These are phyloP conservation scores for Aplocera efformata DNA, from an alignment of 2,888 invertebrate species.

Conservation along the genomic window DNA sequence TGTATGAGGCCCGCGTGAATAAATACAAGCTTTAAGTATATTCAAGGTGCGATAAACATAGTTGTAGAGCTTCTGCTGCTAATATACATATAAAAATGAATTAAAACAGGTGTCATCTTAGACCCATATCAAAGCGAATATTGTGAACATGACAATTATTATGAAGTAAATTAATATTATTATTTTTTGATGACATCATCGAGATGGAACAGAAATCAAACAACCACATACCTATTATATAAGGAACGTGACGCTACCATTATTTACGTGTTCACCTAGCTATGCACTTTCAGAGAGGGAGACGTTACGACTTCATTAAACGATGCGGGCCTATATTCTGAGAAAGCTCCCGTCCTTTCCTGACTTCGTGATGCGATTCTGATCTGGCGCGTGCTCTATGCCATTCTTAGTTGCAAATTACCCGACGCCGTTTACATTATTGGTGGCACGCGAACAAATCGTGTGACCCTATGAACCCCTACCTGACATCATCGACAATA, in stretches of 20 bases:
- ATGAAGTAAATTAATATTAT: too few relatives aligned
- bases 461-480: conserved; percentile 39
- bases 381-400: conserved; percentile 57
- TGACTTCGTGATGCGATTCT: conserved; percentile 59
- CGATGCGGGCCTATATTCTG: conserved; percentile 43
- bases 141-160: too few relatives aligned
- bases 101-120: too few relatives aligned
- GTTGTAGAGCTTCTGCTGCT: too few relatives aligned
- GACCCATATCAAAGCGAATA: too few relatives aligned
- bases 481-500: conserved; percentile 30
- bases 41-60: too few relatives aligned
- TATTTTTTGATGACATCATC: too few relatives aligned
- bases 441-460: conserved; percentile 48
- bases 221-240: conserved; percentile 12
- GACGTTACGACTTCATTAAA: conserved; percentile 53
- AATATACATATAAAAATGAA: too few relatives aligned
- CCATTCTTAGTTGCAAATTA: conserved; percentile 54
- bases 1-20: too few relatives aligned
- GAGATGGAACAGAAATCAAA: conserved; percentile 3
- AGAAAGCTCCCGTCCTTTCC: conserved; percentile 51
- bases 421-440: conserved; percentile 47
- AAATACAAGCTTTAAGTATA: too few relatives aligned
- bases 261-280: too few relatives aligned
- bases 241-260: conserved; percentile 17
- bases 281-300: conserved; percentile 26